Base-by-base conservation (phyloP, 2,888 invertebrate genomes). In the Taphrorychus bicolor region DNA sequence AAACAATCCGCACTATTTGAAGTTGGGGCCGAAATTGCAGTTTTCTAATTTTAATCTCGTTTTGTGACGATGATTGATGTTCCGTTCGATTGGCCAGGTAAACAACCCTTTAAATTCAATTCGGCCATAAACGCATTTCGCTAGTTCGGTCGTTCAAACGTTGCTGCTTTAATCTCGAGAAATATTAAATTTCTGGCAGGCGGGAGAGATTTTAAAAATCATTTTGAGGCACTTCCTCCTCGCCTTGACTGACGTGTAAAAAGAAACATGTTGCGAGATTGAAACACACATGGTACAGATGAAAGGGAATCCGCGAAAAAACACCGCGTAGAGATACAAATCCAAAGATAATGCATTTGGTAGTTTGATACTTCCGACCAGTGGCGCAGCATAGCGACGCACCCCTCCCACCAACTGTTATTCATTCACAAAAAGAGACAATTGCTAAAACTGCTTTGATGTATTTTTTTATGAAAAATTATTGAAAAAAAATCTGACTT, bases 271-370 rank as follows among this genome's bases (percentile, higher is more conserved):
- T 62, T 67, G 57, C 62, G 53, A 19, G 21, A 42, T 21, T 57
- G 57, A 61, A 58, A 57, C 57, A 18, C 66, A 66, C 59, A 59
- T 67, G 67, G 52, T 62, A 5, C 53, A 62, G 67, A 67, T 67
- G 67, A 67, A 67, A 67, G 62, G 59, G 62, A 67, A 45, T 67
- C 52, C 61, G 62, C 59, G 62, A 62, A 67, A 67, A 67, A 67
- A 67, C 32, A 45, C 58, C 49, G 49, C 48, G 59, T 49, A 58
- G 51, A 53, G 67, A 67, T 67, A 67, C 67, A 67, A 67, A 62
- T 67, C 67, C 53, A 59, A 67, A 62, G 53, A 59, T 67, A 67
- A 67, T 67, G 67, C 59, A 59, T 67, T 59, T 45, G 67, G 59
- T 59, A 62, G 62, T 58, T 62, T 62, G 67, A 67, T 67, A 67